phyloP scores from a whole-genome alignment of 1,140 invertebrate species.

The Heliconius nattereri region DNA sequence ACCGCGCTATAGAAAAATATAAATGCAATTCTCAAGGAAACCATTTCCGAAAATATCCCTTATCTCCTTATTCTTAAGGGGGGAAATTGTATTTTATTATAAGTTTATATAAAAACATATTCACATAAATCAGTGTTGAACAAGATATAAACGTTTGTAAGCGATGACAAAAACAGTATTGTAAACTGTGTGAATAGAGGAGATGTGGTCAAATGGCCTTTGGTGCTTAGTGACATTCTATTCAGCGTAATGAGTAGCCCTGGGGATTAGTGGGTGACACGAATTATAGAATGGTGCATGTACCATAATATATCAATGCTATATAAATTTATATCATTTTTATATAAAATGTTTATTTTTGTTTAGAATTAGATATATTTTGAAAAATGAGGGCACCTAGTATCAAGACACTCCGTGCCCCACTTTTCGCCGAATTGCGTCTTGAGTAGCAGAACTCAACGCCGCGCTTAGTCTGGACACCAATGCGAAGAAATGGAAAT shows the following conservation, averaged over 20 bases:
- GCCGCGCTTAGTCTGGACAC: no score
- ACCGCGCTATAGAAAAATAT: slow-evolving; percentile 23
- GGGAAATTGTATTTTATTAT: slow-evolving; percentile 3
- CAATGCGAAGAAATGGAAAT: no score
- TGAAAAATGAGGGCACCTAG: no score
- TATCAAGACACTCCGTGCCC: no score
- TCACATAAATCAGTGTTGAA: slow-evolving; percentile 73
- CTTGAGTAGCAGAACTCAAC: no score
- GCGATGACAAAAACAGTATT: slow-evolving; percentile 65
- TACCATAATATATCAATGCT: neutral
- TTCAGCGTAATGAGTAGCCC: slow-evolving; percentile 44
- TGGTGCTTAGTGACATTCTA: slow-evolving; percentile 53
- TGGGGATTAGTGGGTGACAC: slow-evolving; percentile 46
- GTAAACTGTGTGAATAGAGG: slow-evolving; percentile 56
- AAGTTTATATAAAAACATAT: slow-evolving; percentile 44
- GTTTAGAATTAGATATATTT: neutral
- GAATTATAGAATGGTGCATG: slow-evolving; percentile 16
- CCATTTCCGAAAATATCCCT: slow-evolving; percentile 8
- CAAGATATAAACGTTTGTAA: slow-evolving; percentile 67
- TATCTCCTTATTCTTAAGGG: neutral
- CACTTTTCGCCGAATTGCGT: no score
- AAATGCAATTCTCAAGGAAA: slow-evolving; percentile 16
- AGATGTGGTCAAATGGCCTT: slow-evolving; percentile 61
- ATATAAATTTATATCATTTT: neutral
- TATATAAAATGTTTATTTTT: neutral